Conservation (phyloP, 2,888 invertebrate species). For the Leptinotarsa juncta region DNA sequence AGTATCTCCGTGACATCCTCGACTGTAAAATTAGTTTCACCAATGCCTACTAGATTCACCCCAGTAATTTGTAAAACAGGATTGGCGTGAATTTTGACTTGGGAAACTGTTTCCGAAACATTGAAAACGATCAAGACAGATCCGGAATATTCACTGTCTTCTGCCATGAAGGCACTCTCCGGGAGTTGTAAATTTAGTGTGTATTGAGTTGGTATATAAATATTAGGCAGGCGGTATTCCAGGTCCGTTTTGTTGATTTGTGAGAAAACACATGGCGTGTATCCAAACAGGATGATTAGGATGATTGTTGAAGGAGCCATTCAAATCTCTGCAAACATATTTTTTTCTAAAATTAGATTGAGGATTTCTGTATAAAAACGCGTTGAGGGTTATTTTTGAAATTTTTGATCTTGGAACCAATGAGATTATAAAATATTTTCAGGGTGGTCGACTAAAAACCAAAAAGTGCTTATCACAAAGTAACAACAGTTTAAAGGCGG, state of each 20-base stretch:
- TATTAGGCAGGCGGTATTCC: slow-evolving; percentile 25
- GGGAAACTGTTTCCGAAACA: slow-evolving; percentile 13
- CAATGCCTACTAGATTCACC: slow-evolving; percentile 11
- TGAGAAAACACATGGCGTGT: not conserved
- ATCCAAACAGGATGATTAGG: not conserved
- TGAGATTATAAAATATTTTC: too few species aligned
- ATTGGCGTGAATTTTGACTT: slow-evolving; percentile 34
- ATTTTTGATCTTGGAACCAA: too few species aligned
- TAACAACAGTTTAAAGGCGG: too few species aligned
- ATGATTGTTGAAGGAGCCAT: slow-evolving; percentile 12
- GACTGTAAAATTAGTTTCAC: slow-evolving; percentile 10
- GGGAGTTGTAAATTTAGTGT: slow-evolving; percentile 9
- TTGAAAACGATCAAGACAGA: slow-evolving; percentile 24
- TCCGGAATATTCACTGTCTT: slow-evolving; percentile 20
- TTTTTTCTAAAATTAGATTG: not conserved
- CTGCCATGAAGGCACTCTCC: slow-evolving; percentile 21
- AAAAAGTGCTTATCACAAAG: too few species aligned
- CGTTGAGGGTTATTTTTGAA: not conserved
- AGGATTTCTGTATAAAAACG: not conserved
- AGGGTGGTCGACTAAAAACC: too few species aligned
- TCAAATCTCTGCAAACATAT: not conserved
- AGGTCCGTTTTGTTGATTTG: slow-evolving; percentile 1
- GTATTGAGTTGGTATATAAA: slow-evolving; percentile 24
- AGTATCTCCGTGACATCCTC: slow-evolving; percentile 37
- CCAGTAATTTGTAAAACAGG: slow-evolving; percentile 4